Conservation (phyloP, 2,113 vertebrate genomes). For the Rousettus leschenaultii region DNA sequence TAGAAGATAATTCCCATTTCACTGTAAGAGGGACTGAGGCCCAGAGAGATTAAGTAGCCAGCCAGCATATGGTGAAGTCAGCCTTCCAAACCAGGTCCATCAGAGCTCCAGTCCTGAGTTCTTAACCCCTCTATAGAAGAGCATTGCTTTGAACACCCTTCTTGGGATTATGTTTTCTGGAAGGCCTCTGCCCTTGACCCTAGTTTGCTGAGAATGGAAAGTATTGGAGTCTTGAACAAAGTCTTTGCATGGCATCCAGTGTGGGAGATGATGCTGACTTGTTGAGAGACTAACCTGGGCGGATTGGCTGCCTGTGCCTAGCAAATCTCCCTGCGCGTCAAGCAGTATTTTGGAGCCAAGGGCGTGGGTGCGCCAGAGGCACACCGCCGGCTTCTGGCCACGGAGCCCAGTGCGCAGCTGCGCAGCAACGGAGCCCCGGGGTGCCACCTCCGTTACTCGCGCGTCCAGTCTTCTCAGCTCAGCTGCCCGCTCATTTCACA, state of each 20-base stretch:
- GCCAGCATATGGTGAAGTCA: neutral
- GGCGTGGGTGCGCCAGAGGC: neutral
- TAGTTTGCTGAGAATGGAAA: neutral
- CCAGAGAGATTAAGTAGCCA: neutral
- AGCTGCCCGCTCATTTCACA: neutral
- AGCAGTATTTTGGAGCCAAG: neutral
- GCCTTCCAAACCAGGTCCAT: neutral
- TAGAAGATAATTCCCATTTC: neutral
- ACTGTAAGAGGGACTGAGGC: neutral
- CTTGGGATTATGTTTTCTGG: neutral
- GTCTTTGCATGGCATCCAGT: neutral
- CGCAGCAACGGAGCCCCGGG: neutral
- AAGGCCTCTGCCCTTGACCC: neutral
- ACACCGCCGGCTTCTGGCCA: neutral
- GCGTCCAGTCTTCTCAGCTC: neutral
- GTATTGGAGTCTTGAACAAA: neutral
- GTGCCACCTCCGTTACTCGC: neutral
- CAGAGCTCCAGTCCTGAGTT: neutral
- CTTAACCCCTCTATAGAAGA: neutral
- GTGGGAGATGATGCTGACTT: neutral
- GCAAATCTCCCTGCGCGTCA: neutral
- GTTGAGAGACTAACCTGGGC: accelerated
- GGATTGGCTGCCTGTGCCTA: neutral
- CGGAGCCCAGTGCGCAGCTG: neutral
- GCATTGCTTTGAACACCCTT: neutral